Percentiles rank a stretch among this genome's conserved stretches.
Conservation (phyloP, 2,888 invertebrate genomes). For the Acanthococcus lagerstroemiae region DNA sequence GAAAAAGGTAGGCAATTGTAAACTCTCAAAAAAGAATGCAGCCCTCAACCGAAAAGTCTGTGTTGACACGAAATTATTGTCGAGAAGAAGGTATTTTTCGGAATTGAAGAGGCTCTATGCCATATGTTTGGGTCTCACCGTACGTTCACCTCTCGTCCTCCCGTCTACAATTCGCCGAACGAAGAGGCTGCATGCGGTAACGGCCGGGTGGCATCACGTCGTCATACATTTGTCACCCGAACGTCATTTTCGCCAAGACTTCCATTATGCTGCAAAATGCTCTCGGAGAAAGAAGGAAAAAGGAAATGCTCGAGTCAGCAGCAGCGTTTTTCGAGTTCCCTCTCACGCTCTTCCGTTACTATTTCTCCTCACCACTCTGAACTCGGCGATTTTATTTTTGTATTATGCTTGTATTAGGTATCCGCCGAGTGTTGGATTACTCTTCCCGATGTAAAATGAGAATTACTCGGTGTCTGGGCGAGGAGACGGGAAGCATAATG, state of each 20-base stretch:
- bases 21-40: slow-evolving; percentile 17
- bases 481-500: no score
- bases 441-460: no score
- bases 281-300: slow-evolving; percentile 4
- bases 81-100: slow-evolving; percentile 12
- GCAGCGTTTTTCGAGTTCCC: no score
- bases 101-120: slow-evolving; percentile 20
- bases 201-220: slow-evolving; percentile 3
- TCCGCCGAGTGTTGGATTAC: no score
- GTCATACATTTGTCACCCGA: slow-evolving; percentile 21
- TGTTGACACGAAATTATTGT: slow-evolving; percentile 25
- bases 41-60: slow-evolving; percentile 17
- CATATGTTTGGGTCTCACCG: slow-evolving; percentile 23
- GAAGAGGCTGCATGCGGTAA: neutral
- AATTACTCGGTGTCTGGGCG: no score
- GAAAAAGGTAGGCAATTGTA: slow-evolving; percentile 17
- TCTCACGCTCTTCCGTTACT: no score
- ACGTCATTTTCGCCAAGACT: slow-evolving; percentile 17
- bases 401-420: no score
- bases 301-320: no score
- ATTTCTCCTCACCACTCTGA: no score
- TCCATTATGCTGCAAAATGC: slow-evolving; percentile 17
- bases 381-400: no score
- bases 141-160: neutral
- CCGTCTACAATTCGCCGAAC: neutral